Percentiles rank a stretch among this genome's conserved stretches.
Conservation (phyloP, 64 coral and sea anemone genomes). For the Actinia tenebrosa region DNA sequence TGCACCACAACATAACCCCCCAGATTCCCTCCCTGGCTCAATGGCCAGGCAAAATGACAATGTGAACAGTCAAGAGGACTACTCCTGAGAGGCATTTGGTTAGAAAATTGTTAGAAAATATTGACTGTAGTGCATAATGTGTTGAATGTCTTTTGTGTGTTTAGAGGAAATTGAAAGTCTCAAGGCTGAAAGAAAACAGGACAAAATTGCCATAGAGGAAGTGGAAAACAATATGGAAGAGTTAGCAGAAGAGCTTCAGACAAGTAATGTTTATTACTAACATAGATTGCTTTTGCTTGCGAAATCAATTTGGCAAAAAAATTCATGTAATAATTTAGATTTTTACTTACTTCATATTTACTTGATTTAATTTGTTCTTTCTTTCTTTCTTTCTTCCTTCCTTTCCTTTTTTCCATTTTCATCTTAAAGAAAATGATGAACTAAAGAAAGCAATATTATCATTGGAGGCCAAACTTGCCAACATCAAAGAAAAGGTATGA, state of each 20-base stretch:
- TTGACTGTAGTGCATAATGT: background rate
- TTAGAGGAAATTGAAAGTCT: slow-evolving; percentile 11
- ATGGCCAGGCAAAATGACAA: too few species aligned
- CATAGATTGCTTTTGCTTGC: too few species aligned
- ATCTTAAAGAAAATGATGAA: background rate
- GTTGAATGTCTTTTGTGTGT: background rate
- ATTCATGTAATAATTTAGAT: too few species aligned
- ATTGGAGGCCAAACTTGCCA: slow-evolving; percentile 9
- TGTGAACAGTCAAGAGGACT: too few species aligned
- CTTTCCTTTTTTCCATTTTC: background rate
- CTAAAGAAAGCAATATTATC: background rate
- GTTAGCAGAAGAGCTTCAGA: slow-evolving; percentile 32
- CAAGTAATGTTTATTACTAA: slow-evolving; percentile 8
- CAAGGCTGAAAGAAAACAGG: slow-evolving; percentile 12
- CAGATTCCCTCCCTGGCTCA: too few species aligned
- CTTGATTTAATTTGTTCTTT: background rate
- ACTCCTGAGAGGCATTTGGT: too few species aligned
- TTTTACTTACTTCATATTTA: background rate
- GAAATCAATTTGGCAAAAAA: too few species aligned
- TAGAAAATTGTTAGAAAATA: too few species aligned
- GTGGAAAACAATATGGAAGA: slow-evolving; percentile 20
- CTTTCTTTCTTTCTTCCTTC: background rate
- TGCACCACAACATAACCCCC: too few species aligned
- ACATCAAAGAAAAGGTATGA: slow-evolving; percentile 9
- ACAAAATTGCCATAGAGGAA: slow-evolving; percentile 34